Conservation (phyloP, 2,888 invertebrate genomes). For the Eupithecia subumbrata region DNA sequence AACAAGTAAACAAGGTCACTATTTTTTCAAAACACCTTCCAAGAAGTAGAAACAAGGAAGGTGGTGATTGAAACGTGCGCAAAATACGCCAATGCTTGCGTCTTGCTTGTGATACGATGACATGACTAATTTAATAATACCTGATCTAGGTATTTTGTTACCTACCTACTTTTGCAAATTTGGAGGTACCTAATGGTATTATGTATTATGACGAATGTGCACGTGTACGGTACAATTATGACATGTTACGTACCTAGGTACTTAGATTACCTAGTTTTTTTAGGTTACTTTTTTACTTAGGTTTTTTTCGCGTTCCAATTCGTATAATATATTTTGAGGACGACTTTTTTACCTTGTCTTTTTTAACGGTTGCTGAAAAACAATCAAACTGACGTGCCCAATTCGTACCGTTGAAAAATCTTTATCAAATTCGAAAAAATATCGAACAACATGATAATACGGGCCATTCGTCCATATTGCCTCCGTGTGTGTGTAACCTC, state of each 20-base stretch:
- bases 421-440: constrained; percentile 24
- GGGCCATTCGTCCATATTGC: constrained; percentile 30
- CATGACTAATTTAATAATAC: not conserved
- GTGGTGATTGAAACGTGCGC: not conserved
- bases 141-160: not conserved
- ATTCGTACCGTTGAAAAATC: not conserved
- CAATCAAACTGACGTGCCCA: not conserved
- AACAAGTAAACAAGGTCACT: not conserved
- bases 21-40: constrained; percentile 1
- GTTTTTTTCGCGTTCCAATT: not conserved
- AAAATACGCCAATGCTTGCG: not conserved
- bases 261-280: too few species aligned
- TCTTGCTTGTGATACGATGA: not conserved
- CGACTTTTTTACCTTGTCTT: too few species aligned
- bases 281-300: too few species aligned
- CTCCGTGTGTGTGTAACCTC: constrained; percentile 47
- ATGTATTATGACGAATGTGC: not conserved
- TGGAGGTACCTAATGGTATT: not conserved
- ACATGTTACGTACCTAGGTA: too few species aligned
- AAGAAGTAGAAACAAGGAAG: not conserved
- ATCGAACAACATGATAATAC: constrained; percentile 51
- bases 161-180: not conserved
- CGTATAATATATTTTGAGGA: not conserved
- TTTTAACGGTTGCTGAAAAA: not conserved
- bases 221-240: not conserved